Percentiles rank a stretch among this genome's conserved stretches.
phyloP scores from a whole-genome alignment of 2,797 vertebrate genomes.

The Siniperca obscura region DNA sequence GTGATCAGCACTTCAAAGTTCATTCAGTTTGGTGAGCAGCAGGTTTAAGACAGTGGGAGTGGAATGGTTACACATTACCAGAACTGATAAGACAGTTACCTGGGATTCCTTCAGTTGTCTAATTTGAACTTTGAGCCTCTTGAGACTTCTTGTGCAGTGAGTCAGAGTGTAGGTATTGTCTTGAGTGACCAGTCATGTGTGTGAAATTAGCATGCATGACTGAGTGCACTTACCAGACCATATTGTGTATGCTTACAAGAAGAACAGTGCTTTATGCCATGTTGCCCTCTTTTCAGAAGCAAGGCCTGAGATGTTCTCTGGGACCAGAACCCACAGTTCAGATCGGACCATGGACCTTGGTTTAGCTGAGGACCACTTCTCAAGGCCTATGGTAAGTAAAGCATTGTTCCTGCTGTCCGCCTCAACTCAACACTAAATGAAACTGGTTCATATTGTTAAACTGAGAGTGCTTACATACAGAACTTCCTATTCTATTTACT shows the following conservation, averaged over 20 bases:
- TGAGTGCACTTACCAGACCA: conserved; percentile 17
- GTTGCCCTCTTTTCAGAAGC: conserved; percentile 76
- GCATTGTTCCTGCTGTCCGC: background rate
- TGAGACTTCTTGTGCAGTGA: conserved; percentile 2
- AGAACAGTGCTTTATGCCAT: conserved; percentile 21
- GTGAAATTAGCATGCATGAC: conserved; percentile 24
- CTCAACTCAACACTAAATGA: background rate
- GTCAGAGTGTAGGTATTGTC: conserved; percentile 19
- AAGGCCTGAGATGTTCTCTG: conserved; percentile 80
- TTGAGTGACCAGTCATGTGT: conserved; percentile 40
- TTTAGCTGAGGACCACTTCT: conserved; percentile 96
- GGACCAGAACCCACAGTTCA: conserved; percentile 79
- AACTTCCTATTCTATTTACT: background rate
- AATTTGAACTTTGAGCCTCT: conserved; percentile 14
- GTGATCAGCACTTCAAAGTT: conserved; percentile 30
- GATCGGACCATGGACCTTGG: conserved; percentile 93
- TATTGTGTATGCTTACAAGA: background rate
- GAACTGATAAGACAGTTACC: conserved; percentile 12
- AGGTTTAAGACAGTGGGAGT: conserved; percentile 10
- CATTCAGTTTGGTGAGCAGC: conserved; percentile 25
- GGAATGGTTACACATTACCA: conserved; percentile 58
- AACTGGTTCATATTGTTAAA: background rate
- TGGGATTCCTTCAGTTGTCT: background rate
- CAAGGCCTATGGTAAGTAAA: conserved; percentile 89
- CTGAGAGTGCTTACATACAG: background rate